Evolutionary conservation across 2,888 invertebrate species (phyloP).

Genomic region (Sussaba pulchella): DNA sequence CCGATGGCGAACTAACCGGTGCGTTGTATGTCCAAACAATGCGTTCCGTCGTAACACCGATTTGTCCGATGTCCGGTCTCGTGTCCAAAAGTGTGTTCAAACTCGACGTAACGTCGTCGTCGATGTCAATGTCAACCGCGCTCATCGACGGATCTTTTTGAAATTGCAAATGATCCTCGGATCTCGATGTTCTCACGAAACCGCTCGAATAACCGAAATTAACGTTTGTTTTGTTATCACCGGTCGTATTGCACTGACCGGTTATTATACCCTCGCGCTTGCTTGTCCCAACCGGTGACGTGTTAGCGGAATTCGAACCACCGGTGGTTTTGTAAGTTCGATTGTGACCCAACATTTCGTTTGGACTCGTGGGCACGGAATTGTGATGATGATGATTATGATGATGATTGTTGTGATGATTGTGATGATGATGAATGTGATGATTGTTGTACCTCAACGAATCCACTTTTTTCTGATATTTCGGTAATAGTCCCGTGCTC

Average conservation of each 20-base stretch:
- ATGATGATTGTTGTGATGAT: constrained; percentile 84
- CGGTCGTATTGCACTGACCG: constrained; percentile 69
- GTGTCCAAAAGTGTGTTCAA: constrained; percentile 95
- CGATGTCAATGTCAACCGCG: constrained; percentile 95
- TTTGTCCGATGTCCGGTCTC: constrained; percentile 86
- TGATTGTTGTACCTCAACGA: constrained; percentile 87
- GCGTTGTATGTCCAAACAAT: constrained; percentile 97
- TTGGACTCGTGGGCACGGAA: constrained; percentile 90
- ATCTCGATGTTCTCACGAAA: constrained; percentile 94
- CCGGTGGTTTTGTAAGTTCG: constrained; percentile 80
- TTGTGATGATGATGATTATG: constrained; percentile 86
- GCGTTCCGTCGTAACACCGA: constrained; percentile 87
- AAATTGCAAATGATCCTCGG: constrained; percentile 95
- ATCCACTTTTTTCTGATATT: constrained; percentile 87
- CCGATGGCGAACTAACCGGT: constrained; percentile 88
- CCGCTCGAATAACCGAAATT: constrained; percentile 83
- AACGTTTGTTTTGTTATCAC: constrained; percentile 70
- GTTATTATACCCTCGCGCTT: constrained; percentile 83
- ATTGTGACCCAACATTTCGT: constrained; percentile 88
- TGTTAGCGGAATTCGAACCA: constrained; percentile 85
- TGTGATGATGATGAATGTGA: constrained; percentile 86
- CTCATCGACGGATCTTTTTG: constrained; percentile 92
- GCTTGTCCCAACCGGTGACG: constrained; percentile 86
- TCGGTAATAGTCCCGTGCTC: constrained; percentile 87
- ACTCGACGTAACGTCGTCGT: constrained; percentile 97